Evolutionary conservation across 2,113 vertebrate genomes (phyloP).

Genomic region (Nanorana parkeri): DNA sequence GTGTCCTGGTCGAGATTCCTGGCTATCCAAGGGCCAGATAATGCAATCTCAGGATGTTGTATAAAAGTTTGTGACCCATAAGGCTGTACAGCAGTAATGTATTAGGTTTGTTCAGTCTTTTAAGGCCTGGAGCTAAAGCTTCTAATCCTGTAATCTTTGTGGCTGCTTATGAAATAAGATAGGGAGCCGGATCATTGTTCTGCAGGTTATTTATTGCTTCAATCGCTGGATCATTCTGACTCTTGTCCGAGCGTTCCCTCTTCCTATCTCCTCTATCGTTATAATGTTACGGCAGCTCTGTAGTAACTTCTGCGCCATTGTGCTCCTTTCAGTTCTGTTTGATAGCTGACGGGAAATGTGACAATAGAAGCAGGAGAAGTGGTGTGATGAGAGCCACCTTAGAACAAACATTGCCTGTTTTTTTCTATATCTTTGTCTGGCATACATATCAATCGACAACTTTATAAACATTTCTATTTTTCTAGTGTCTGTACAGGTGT

Average conservation of each 20-base stretch:
- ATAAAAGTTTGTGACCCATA: conserved; percentile 20
- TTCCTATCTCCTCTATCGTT: conserved; percentile 5
- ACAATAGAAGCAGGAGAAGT: background rate
- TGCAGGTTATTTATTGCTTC: conserved; percentile 38
- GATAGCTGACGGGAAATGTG: background rate
- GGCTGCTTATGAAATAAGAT: conserved; percentile 38
- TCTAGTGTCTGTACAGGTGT: no score
- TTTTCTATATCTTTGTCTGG: no score
- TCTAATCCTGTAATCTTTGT: conserved; percentile 46
- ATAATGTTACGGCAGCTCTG: background rate
- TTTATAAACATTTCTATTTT: no score
- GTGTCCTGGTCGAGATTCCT: background rate
- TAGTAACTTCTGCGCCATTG: conserved; percentile 11
- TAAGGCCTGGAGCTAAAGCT: conserved; percentile 28
- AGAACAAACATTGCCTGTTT: no score
- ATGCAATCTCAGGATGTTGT: conserved; percentile 24
- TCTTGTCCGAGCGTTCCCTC: conserved; percentile 6
- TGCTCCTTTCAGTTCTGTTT: conserved; percentile 2
- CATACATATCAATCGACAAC: no score
- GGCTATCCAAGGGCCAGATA: conserved; percentile 2
- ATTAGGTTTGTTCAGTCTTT: conserved; percentile 20
- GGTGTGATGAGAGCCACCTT: no score
- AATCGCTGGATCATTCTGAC: conserved; percentile 23
- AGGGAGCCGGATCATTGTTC: conserved; percentile 19
- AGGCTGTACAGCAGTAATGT: background rate